Percentiles rank a stretch among this genome's conserved stretches.
phyloP scores from a whole-genome alignment of 1,140 invertebrate genomes.

The Drosophila pectinifera region DNA sequence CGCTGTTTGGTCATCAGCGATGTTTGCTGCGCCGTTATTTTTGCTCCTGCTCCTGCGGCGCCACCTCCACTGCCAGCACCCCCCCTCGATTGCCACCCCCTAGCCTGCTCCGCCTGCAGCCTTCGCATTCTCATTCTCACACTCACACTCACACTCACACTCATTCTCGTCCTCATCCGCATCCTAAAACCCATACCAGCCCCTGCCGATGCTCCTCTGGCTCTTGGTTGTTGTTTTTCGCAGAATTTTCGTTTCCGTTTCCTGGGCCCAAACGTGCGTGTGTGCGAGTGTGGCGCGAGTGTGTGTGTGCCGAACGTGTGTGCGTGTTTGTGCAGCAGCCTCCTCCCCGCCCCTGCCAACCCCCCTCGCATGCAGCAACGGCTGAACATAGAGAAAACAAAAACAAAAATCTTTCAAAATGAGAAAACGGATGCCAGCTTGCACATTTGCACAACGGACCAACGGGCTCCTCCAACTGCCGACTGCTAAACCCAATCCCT shows the following conservation, averaged over 20 bases:
- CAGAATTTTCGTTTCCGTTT: slow-evolving; percentile 83
- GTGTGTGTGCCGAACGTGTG: not conserved
- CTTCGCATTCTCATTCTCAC: slow-evolving; percentile 26
- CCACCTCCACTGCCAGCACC: too few species aligned
- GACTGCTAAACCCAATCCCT: slow-evolving; percentile 24
- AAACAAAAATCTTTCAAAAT: slow-evolving; percentile 79
- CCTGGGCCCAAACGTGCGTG: slow-evolving; percentile 76
- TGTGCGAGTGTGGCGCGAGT: too few species aligned
- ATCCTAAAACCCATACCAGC: slow-evolving; percentile 32
- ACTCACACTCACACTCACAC: too few species aligned
- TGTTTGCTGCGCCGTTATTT: slow-evolving; percentile 81
- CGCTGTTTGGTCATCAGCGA: slow-evolving; percentile 77
- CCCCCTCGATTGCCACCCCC: slow-evolving; percentile 1
- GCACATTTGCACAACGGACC: slow-evolving; percentile 79
- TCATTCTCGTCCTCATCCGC: slow-evolving; percentile 32
- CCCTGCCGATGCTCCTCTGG: slow-evolving; percentile 37
- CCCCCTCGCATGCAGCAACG: slow-evolving; percentile 51
- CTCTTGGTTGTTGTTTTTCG: slow-evolving; percentile 73
- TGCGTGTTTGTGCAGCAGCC: slow-evolving; percentile 34
- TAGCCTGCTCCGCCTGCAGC: slow-evolving; percentile 37
- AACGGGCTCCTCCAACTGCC: slow-evolving; percentile 20
- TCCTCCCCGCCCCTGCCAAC: not conserved
- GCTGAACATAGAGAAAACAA: slow-evolving; percentile 68
- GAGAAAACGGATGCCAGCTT: slow-evolving; percentile 81
- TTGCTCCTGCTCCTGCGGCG: slow-evolving; percentile 65